These are phyloP conservation scores for Tortricodes alternella DNA, from an alignment of 2,888 invertebrate species.

Conservation along the genomic window DNA sequence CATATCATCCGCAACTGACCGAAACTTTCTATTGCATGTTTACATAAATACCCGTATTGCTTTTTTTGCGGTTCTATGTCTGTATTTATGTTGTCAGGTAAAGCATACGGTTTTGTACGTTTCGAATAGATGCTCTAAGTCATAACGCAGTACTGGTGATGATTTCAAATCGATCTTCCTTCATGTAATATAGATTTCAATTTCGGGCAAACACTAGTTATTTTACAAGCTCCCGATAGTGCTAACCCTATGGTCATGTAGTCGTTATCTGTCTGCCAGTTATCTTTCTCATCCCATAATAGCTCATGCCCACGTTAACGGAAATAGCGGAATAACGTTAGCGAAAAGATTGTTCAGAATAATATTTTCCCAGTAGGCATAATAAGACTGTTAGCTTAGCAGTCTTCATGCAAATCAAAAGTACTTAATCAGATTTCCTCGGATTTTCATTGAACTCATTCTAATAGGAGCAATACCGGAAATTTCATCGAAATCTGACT, in stretches of 20 bases:
- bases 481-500: slow-evolving; percentile 16
- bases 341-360: background rate
- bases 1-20: slow-evolving; percentile 19
- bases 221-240: no score
- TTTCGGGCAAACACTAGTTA: background rate
- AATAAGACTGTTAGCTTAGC: background rate
- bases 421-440: slow-evolving; percentile 2
- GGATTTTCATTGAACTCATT: slow-evolving; percentile 2
- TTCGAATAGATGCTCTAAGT: no score
- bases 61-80: background rate
- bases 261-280: no score
- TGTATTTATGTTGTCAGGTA: background rate
- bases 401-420: background rate
- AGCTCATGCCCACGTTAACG: background rate
- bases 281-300: no score
- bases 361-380: background rate
- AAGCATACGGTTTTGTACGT: background rate
- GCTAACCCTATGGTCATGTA: no score
- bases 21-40: slow-evolving; percentile 19
- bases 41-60: background rate
- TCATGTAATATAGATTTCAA: background rate
- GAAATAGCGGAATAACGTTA: background rate
- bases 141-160: no score
- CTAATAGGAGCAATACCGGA: slow-evolving; percentile 18
- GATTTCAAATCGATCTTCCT: no score